A percentile compares a stretch with the other conserved stretches of the same genome.
Evolutionary conservation across 64 coral and sea anemone species (phyloP).

Genomic region (Acropora tenuis): DNA sequence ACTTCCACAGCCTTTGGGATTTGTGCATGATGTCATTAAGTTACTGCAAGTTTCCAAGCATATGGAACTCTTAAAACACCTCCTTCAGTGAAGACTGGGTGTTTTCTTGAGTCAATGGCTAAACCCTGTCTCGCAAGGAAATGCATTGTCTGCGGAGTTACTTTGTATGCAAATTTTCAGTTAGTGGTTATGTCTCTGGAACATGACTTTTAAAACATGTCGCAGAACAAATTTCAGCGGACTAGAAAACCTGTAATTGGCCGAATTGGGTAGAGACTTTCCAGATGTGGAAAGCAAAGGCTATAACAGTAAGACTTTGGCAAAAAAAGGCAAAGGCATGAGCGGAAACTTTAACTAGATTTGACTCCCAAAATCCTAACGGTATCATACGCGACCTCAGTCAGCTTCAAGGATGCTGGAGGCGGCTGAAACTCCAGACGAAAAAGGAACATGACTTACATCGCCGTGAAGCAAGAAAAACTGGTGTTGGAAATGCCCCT

Average conservation of each 20-base stretch:
- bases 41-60: too few relatives aligned
- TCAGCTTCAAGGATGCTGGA: conserved; percentile 38
- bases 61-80: too few relatives aligned
- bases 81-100: too few relatives aligned
- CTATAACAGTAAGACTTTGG: neutral
- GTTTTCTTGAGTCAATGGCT: conserved; percentile 1
- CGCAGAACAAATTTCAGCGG: neutral
- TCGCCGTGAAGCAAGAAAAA: conserved; percentile 34
- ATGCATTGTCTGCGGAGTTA: neutral
- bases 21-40: too few relatives aligned
- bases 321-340: conserved; percentile 23
- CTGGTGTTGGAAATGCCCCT: conserved; percentile 14
- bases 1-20: too few relatives aligned
- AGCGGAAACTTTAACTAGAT: neutral
- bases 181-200: neutral
- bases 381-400: conserved; percentile 13
- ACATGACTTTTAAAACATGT: neutral
- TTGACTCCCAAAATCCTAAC: conserved; percentile 30
- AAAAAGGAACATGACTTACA: conserved; percentile 30
- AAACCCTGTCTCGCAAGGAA: conserved; percentile 2
- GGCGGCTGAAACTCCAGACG: conserved; percentile 28
- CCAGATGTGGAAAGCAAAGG: neutral
- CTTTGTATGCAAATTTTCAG: neutral
- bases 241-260: neutral
- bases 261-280: conserved; percentile 4